A percentile compares a stretch with the other conserved stretches of the same genome.
These are phyloP conservation scores for Didymodactylos carnosus DNA, from an alignment of 2,888 invertebrate genomes.

Conservation along the genomic window DNA sequence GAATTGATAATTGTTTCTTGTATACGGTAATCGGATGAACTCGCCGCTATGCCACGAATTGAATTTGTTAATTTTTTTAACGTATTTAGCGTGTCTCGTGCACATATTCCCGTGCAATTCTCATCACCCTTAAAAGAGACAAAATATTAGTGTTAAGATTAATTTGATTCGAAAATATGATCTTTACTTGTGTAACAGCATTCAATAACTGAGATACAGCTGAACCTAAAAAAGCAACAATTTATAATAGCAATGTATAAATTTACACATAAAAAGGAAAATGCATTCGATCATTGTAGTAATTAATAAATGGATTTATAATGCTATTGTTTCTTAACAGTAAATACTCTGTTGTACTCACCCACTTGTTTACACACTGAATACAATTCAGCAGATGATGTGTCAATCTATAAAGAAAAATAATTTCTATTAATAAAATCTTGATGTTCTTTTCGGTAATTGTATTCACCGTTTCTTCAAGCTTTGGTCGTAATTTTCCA, in stretches of 20 bases:
- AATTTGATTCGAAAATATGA: background rate
- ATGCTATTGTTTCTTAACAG: too few relatives aligned
- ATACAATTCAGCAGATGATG: background rate
- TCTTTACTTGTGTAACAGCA: slow-evolving; percentile 48
- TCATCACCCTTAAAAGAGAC: slow-evolving; percentile 44
- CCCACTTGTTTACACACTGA: background rate
- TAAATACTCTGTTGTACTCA: too few relatives aligned
- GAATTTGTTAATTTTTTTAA: slow-evolving; percentile 52
- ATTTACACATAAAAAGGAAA: too few relatives aligned
- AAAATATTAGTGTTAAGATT: background rate
- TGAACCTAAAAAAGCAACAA: too few relatives aligned
- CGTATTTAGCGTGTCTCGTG: slow-evolving; percentile 56
- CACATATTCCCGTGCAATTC: slow-evolving; percentile 57
- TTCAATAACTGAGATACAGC: slow-evolving; percentile 60
- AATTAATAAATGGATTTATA: too few relatives aligned
- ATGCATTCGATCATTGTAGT: too few relatives aligned
- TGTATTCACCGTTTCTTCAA: slow-evolving; percentile 63
- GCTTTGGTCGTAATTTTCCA: slow-evolving; percentile 54
- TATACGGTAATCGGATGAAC: slow-evolving; percentile 32
- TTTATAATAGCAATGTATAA: too few relatives aligned
- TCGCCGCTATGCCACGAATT: slow-evolving; percentile 50
- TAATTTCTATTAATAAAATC: too few relatives aligned
- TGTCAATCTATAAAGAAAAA: background rate
- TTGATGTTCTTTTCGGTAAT: too few relatives aligned
- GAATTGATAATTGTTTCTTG: slow-evolving; percentile 37